These are phyloP conservation scores for Stichodactyla mertensii DNA, from an alignment of 64 coral and sea anemone genomes.

Conservation along the genomic window DNA sequence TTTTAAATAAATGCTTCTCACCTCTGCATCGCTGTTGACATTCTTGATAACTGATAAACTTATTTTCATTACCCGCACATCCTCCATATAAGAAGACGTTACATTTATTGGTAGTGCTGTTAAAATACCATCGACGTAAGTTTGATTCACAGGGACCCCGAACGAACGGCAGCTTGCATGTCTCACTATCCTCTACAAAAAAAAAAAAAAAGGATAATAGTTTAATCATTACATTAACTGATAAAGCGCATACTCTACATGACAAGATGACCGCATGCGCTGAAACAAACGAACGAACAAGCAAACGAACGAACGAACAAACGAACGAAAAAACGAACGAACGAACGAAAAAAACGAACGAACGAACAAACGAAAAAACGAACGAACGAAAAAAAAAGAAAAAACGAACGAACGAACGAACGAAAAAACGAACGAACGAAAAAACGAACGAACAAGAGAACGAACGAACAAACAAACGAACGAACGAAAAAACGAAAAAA, in stretches of 20 bases:
- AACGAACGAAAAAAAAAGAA: no score
- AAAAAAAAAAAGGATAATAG: not conserved
- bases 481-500: no score
- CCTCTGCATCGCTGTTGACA: conserved; percentile 42
- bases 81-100: conserved; percentile 52
- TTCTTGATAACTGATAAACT: conserved; percentile 36
- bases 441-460: no score
- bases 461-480: no score
- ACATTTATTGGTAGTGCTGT: conserved; percentile 17
- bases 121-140: conserved; percentile 43
- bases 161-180: conserved; percentile 21
- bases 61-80: conserved; percentile 49
- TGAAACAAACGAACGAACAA: no score
- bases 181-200: not conserved
- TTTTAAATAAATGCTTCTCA: not conserved
- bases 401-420: no score
- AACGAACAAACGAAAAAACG: no score
- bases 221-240: not conserved
- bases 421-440: no score
- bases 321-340: no score
- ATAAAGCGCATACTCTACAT: not conserved
- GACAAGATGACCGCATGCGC: no score
- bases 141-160: conserved; percentile 19
- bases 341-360: no score
- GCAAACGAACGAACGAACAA: no score